A percentile compares a stretch with the other conserved stretches of the same genome.
These are phyloP conservation scores for Manacus vitellinus DNA, from an alignment of 2,113 vertebrate species.

Conservation along the genomic window DNA sequence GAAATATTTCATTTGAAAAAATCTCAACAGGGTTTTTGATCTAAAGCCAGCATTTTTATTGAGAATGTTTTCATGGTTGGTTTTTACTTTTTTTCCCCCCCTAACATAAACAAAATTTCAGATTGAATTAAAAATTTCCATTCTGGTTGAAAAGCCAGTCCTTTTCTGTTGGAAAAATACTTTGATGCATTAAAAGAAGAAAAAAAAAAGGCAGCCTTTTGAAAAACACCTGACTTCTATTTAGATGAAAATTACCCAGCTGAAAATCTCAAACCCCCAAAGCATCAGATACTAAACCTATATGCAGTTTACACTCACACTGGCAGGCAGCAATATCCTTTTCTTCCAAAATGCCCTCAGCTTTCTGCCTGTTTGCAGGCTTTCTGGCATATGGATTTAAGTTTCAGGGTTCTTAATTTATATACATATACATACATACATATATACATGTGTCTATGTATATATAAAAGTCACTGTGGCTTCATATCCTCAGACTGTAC, in stretches of 20 bases:
- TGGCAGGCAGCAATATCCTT: not conserved
- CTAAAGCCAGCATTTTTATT: slow-evolving; percentile 14
- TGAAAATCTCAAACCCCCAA: slow-evolving; percentile 13
- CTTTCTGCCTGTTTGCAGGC: not conserved
- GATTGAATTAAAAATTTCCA: slow-evolving; percentile 53
- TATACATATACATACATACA: not conserved
- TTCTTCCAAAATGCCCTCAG: slow-evolving; percentile 29
- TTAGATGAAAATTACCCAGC: slow-evolving; percentile 14
- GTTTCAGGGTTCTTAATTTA: slow-evolving; percentile 11
- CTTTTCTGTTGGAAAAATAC: slow-evolving; percentile 37
- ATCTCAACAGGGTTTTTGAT: not conserved
- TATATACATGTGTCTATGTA: not conserved
- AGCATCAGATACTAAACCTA: not conserved
- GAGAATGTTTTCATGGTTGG: not conserved
- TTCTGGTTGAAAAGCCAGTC: not conserved
- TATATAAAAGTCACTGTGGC: slow-evolving; percentile 7
- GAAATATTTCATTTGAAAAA: slow-evolving; percentile 48
- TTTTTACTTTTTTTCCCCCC: not conserved
- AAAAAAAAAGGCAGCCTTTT: not conserved
- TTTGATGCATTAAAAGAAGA: not conserved
- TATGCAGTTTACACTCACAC: not conserved
- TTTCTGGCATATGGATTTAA: not conserved
- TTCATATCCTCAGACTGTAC: not conserved
- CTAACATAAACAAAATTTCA: slow-evolving; percentile 42
- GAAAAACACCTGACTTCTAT: slow-evolving; percentile 42